Percentiles rank a stretch among this genome's conserved stretches.
Conservation (phyloP, 2,113 vertebrate species). For the Mugil cephalus region DNA sequence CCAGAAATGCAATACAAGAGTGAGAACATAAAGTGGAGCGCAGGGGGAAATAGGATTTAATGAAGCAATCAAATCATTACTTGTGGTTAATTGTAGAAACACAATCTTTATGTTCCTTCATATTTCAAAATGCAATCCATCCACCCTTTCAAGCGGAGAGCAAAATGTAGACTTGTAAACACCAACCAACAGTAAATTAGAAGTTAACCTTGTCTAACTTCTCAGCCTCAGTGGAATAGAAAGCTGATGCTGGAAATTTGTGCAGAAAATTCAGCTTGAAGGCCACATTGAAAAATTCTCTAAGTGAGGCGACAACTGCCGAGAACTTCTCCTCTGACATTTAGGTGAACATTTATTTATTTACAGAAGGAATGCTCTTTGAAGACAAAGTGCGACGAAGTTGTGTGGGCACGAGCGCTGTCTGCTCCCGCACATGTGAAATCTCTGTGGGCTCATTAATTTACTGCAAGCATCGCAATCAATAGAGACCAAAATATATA, state of each 20-base stretch:
- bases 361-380: constrained; percentile 30
- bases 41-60: constrained; percentile 42
- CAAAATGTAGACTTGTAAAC: constrained; percentile 13
- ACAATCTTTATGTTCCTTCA: constrained; percentile 21
- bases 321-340: constrained; percentile 63
- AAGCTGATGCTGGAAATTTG: constrained; percentile 55
- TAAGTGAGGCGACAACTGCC: constrained; percentile 23
- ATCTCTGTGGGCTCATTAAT: constrained; percentile 39
- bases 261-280: constrained; percentile 54
- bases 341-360: constrained; percentile 45
- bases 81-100: constrained; percentile 31
- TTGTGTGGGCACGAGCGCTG: constrained; percentile 56
- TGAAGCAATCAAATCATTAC: constrained; percentile 48
- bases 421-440: constrained; percentile 42
- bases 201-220: constrained; percentile 55
- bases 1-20: constrained; percentile 18
- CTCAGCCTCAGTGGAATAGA: constrained; percentile 41
- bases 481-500: neutral
- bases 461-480: constrained; percentile 21
- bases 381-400: constrained; percentile 35
- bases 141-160: constrained; percentile 1
- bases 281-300: constrained; percentile 45
- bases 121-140: constrained; percentile 22
- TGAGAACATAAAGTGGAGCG: constrained; percentile 28
- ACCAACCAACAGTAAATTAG: constrained; percentile 30